Evolutionary conservation across 2,113 vertebrate species (phyloP).

Genomic region (Camelus bactrianus): DNA sequence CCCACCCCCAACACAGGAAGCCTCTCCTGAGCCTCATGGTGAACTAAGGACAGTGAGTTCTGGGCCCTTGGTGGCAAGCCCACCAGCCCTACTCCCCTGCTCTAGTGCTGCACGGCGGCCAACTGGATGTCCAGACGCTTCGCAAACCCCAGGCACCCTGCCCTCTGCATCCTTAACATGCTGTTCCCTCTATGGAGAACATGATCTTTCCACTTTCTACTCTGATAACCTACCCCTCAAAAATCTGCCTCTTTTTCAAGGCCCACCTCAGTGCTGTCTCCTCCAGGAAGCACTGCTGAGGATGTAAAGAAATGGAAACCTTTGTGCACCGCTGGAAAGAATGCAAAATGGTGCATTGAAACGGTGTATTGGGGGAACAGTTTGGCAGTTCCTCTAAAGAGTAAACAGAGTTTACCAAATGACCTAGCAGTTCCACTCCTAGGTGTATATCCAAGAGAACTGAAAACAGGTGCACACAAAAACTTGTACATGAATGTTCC

Average conservation of each 20-base stretch:
- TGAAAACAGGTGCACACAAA: neutral
- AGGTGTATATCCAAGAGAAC: neutral
- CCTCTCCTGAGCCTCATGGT: neutral
- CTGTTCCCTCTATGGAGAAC: neutral
- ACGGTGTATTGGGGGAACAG: neutral
- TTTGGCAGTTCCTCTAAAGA: neutral
- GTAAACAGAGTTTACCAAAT: neutral
- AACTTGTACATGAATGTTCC: neutral
- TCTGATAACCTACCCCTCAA: neutral
- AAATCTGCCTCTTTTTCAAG: neutral
- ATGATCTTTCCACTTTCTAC: neutral
- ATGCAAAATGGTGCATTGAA: neutral
- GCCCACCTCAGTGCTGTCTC: neutral
- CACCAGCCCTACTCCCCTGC: no score
- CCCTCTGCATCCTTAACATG: neutral
- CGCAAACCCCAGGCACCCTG: neutral
- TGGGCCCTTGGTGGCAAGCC: neutral
- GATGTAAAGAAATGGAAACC: neutral
- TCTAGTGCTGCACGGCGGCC: neutral
- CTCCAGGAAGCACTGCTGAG: neutral
- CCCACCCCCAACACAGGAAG: neutral
- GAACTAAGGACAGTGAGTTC: conserved; percentile 2
- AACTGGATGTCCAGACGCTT: neutral
- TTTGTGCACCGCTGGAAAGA: neutral
- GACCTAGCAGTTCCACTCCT: neutral